Base-by-base conservation (phyloP, 2,113 vertebrate genomes). In the Syngnathus scovelli region DNA sequence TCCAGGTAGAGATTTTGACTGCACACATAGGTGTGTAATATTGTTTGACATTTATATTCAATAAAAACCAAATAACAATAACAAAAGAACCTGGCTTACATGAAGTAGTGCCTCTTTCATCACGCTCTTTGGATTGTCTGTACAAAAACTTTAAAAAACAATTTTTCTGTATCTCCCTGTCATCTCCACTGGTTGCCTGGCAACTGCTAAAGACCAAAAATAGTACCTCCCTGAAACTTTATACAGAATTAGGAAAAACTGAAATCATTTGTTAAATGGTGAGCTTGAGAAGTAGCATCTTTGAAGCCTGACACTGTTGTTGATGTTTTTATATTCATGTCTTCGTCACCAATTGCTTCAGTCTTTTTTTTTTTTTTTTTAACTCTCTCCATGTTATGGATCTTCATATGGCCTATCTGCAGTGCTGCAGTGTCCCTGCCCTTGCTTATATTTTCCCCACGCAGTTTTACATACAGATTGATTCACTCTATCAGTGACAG, bases 401-500 rank as follows among this genome's bases (percentile, higher is more conserved):
- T 39, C 69, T 65, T 60, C 37, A 59, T 59, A 44, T 1, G 52
- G 36, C 71, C 74, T 83, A 76, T 84, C 79, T 82, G 71, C 70
- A 62, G 44, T 61, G 60, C 74, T 63, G 84, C 84, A 83, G 84
- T 70, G 64, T 66, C 70, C 67, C 74, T 73, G 64, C 68, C 60
- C 74, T 71, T 67, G 55, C 64, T 77, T 71, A 68, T 73, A 52
- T 80, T 76, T 78, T 44, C 66, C 68, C 67, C 46, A 55, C 75
- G 56, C 62, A 19, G 74, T 64, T 63, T 76, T 68, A 82, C 75
- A 87, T 85, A 78, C 81, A 89, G 85, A 88, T 89, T 87, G 81
- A 82, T 79, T 83, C 84, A 80, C 75, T 79, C 63, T 79, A 81
- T 85, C 61, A 39, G 70, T 85, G 84, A 85, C 88, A 88, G 79